Evolutionary conservation across 2,797 vertebrate species (phyloP), one percentile per base, ranked within the genome.

Genomic region (Hypotaenidia philippensis): DNA sequence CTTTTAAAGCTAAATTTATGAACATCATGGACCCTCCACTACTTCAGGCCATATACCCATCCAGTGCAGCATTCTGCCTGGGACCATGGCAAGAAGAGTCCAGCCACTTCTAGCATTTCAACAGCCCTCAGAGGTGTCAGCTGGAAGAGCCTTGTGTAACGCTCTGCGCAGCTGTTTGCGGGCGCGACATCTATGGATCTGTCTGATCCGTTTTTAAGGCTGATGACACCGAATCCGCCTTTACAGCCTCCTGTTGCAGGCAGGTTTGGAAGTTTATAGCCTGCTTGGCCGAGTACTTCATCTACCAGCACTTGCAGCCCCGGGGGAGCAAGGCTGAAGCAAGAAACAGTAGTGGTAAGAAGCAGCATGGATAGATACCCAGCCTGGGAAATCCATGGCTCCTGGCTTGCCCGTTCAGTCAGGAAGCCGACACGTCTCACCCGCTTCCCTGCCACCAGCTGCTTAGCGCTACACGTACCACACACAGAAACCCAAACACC

Each of bases 191-290:
- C 75, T 56, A 8, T 40, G 59, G 49, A 52, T 56, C 49, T 49
- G 60, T 40, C 91, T 89, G 79, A 96, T 63, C 60, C 31, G 13
- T 38, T 94, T 93, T 56, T 50, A 68, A 91, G 87, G 71, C 71
- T 61, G 53, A 26, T 38, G 79, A 85, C 41, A 71, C 36, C 1
- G 10, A 77, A 75, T 89, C 79, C 85, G 89, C 72, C 66, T 93
- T 65, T 65, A 61, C 64, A 77, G 22, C 34, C 16, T 80, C 34
- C 53, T n/a, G 13, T 8, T 0, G 0, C 64, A 80, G n/a, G 50
- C 65, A 70, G 31, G 72, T 55, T 12, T 68, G 56, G 21, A 79
- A 66, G 21, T 68, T 89, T 70, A 71, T 23, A 77, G 44, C 49
- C 78, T 66, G 20, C 68, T 52, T 59, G 44, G 38, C 44, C 82